Percentiles rank a stretch among this genome's conserved stretches.
phyloP scores from a whole-genome alignment of 2,888 invertebrate genomes.

The Heliconius hortense region DNA sequence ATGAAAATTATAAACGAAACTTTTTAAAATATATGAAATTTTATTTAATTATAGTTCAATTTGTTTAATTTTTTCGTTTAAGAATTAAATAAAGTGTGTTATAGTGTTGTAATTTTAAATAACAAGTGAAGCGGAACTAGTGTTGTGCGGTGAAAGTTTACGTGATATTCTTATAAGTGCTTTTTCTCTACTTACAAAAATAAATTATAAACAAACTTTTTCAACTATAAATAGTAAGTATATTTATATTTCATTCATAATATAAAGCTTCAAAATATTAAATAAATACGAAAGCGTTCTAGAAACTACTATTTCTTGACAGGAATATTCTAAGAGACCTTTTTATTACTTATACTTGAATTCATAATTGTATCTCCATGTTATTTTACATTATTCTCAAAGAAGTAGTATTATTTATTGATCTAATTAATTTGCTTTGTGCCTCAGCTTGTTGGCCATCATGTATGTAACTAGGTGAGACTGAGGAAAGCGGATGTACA shows the following conservation, averaged over 20 bases:
- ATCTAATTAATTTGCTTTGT: neutral
- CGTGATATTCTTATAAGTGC: conserved; percentile 45
- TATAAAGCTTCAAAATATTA: neutral
- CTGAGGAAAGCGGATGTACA: conserved; percentile 1
- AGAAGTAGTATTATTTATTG: neutral
- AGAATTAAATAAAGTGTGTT: conserved; percentile 30
- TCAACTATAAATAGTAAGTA: conserved; percentile 22
- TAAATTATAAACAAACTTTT: conserved; percentile 27
- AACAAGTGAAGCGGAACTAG: conserved; percentile 45
- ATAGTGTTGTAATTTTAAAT: conserved; percentile 26
- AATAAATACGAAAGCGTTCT: neutral
- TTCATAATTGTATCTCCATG: too few relatives aligned
- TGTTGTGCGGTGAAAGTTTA: conserved; percentile 68
- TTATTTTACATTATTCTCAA: too few relatives aligned
- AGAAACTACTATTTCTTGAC: neutral
- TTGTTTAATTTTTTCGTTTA: conserved; percentile 6
- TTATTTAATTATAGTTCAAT: neutral
- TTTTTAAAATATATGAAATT: conserved; percentile 28
- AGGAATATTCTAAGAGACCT: neutral
- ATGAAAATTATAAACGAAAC: conserved; percentile 51
- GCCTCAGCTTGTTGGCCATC: neutral
- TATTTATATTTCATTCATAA: neutral
- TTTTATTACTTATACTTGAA: neutral
- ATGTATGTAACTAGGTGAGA: conserved; percentile 13
- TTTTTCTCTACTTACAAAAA: conserved; percentile 42